Evolutionary conservation across 2,113 vertebrate genomes (phyloP), one percentile per base, ranked within the genome.

Genomic region (Hippotragus niger): DNA sequence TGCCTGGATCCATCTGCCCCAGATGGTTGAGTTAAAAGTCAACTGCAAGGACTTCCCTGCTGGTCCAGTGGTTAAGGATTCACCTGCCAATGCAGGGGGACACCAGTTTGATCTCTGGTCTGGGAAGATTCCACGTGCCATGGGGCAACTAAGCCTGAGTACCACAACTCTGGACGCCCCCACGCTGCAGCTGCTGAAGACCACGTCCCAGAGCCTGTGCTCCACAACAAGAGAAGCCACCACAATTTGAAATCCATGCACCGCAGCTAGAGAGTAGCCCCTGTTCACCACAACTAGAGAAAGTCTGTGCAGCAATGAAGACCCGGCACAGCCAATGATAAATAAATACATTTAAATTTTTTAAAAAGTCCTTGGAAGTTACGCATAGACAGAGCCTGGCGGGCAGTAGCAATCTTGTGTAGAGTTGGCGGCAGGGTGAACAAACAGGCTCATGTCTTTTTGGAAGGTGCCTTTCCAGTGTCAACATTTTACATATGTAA

Each of bases 211-310:
- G 5, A 43, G 71, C 36, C 71, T 76, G 71, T 7, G 71, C 11
- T 0, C 21, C 6, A 3, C 23, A 40, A 13, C 67, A 2, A 7
- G 71, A 14, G 10, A 12, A 23, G 21, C 36, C 21, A 1, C 71
- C 71, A 36, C 67, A 71, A 0, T 6, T 43, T 3, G n/a, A 40
- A 1, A n/a, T 1, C 67, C n/a, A 40, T 0, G 0, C 19, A 23
- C 2, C 0, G 4, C 64, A 36, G 11, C 64, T n/a, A 19, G 17
- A 19, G 17, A 9, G 62, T 1, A 67, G 62, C 62, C 62, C 62
- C 33, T n/a, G 62, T n/a, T 67, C 33, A 19, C 67, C 36, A 25
- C 67, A 71, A 21, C 36, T 3, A 74, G 36, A 43, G 11, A 25
- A 25, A 13, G 21, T 71, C 71, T 16, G 14, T 7, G 36, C 14